Evolutionary conservation across 2,797 vertebrate genomes (phyloP).

Genomic region (Cygnus olor): DNA sequence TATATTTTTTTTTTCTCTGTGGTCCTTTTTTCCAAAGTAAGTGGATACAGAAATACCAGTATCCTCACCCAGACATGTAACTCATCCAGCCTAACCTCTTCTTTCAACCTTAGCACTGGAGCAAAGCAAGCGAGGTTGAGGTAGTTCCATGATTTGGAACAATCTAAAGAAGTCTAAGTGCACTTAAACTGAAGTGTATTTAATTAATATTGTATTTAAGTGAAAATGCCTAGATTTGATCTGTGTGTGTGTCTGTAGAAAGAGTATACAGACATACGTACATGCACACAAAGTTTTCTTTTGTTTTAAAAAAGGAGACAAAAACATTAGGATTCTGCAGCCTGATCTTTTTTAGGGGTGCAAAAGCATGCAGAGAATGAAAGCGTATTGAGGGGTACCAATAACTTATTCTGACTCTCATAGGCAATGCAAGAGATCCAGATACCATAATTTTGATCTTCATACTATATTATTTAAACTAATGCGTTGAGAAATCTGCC

Average conservation of each 20-base stretch:
- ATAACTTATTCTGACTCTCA: background rate
- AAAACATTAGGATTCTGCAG: background rate
- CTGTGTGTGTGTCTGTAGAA: background rate
- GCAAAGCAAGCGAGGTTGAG: background rate
- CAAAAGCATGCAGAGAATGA: background rate
- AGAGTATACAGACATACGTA: rapidly evolving
- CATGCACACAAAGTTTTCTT: no score
- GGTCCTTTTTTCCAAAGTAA: background rate
- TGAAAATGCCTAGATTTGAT: background rate
- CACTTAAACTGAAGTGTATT: background rate
- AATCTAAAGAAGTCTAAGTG: background rate
- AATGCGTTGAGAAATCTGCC: background rate
- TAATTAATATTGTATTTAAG: background rate
- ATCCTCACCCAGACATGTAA: rapidly evolving
- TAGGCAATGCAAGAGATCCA: background rate
- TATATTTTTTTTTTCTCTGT: background rate
- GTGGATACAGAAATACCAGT: background rate
- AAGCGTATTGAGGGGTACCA: background rate
- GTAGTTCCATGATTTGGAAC: background rate
- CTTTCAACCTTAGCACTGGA: background rate
- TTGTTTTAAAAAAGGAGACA: background rate
- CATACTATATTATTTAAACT: background rate
- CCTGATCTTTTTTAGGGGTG: background rate
- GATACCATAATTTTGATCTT: background rate
- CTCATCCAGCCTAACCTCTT: background rate